These are phyloP conservation scores for Tragelaphus buxtoni DNA, from an alignment of 2,113 vertebrate genomes.

Conservation along the genomic window DNA sequence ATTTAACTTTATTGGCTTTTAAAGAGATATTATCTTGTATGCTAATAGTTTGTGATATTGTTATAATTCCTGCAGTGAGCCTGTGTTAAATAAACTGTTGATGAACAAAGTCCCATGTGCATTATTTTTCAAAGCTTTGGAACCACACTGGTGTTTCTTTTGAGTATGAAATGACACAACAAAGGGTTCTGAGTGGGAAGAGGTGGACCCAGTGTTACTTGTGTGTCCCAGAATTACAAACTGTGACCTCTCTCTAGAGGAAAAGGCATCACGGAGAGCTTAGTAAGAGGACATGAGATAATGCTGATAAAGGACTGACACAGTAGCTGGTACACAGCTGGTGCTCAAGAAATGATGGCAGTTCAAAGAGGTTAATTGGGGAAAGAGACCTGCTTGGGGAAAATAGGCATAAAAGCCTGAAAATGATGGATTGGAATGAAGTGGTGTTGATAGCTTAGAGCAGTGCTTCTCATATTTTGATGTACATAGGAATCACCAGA, in stretches of 20 bases:
- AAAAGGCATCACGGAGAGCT: background rate
- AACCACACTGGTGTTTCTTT: background rate
- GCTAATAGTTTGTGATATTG: background rate
- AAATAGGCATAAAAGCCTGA: background rate
- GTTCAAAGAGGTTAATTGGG: background rate
- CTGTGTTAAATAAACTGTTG: background rate
- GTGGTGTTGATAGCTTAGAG: background rate
- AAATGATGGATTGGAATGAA: background rate
- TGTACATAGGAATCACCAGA: background rate
- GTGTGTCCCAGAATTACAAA: background rate
- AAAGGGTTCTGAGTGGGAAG: background rate
- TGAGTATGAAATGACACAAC: background rate
- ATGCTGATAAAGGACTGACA: background rate
- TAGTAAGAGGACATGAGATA: background rate
- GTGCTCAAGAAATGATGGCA: background rate
- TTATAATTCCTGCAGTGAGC: background rate
- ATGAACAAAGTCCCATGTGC: background rate
- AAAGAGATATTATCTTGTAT: background rate
- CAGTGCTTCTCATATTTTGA: background rate
- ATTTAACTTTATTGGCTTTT: background rate
- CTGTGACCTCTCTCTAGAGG: background rate
- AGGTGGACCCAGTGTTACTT: background rate
- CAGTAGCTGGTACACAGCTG: background rate
- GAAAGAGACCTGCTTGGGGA: background rate
- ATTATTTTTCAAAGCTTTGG: background rate